Conservation (phyloP, 2,113 vertebrate species). For the Triplophysa tibetana region DNA sequence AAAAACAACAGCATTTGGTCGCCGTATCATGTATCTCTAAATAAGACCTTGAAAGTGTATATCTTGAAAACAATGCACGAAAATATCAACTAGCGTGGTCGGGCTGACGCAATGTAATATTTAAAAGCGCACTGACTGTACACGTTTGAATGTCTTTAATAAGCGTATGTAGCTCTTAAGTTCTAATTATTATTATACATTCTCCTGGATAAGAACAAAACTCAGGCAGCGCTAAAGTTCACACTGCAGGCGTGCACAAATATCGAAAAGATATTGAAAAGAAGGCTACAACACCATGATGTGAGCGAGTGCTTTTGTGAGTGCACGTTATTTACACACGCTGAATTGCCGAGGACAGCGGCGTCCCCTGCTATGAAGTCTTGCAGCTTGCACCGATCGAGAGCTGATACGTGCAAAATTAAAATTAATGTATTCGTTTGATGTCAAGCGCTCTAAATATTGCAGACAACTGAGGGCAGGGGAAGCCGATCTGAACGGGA, state of each 20-base stretch:
- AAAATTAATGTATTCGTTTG: constrained; percentile 72
- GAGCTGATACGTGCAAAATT: constrained; percentile 61
- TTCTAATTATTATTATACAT: too few relatives aligned
- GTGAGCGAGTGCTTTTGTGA: background rate
- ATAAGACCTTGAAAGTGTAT: background rate
- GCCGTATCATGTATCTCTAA: background rate
- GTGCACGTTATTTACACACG: constrained; percentile 9
- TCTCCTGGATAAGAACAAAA: background rate
- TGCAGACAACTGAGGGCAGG: constrained; percentile 67
- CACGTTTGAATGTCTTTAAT: background rate
- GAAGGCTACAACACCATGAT: background rate
- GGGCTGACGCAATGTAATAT: background rate
- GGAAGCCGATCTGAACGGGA: constrained; percentile 55
- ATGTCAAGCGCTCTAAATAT: constrained; percentile 74
- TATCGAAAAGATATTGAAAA: background rate
- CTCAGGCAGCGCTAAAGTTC: background rate
- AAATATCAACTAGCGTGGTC: background rate
- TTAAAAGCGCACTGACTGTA: background rate
- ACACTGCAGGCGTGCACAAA: background rate
- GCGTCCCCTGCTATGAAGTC: constrained; percentile 31
- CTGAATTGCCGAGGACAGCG: background rate
- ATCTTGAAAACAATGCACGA: background rate
- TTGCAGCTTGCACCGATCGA: constrained; percentile 25
- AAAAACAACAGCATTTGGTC: background rate
- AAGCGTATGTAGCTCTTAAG: background rate